These are phyloP conservation scores for Allygus modestus DNA, from an alignment of 2,888 invertebrate species.

Conservation along the genomic window DNA sequence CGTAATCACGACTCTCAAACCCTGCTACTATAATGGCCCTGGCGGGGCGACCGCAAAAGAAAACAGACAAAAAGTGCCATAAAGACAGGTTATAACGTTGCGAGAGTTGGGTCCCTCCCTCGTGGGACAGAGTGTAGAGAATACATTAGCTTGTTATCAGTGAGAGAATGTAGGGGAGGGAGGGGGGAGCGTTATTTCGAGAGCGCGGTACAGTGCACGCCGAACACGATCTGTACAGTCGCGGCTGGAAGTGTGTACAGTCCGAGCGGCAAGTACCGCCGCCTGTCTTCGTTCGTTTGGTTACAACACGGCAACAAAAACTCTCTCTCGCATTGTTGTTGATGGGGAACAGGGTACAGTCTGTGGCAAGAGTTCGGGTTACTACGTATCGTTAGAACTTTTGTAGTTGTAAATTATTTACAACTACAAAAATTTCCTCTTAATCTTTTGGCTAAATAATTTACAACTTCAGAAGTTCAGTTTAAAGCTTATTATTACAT, in stretches of 20 bases:
- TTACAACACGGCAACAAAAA: slow-evolving; percentile 19
- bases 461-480: too few relatives aligned
- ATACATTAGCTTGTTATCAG: slow-evolving; percentile 62
- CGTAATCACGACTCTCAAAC: not conserved
- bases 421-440: too few relatives aligned
- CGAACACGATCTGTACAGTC: slow-evolving; percentile 58
- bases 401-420: too few relatives aligned
- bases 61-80: slow-evolving; percentile 31
- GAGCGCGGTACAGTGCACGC: slow-evolving; percentile 39
- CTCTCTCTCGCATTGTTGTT: slow-evolving; percentile 29
- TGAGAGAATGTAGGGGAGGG: slow-evolving; percentile 48
- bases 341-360: not conserved
- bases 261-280: slow-evolving; percentile 27
- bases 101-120: not conserved
- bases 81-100: slow-evolving; percentile 38
- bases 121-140: slow-evolving; percentile 59
- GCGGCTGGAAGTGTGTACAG: slow-evolving; percentile 21
- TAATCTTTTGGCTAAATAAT: too few relatives aligned
- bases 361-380: slow-evolving; percentile 13
- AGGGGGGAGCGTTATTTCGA: slow-evolving; percentile 3
- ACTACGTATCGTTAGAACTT: too few relatives aligned
- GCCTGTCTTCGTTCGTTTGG: not conserved
- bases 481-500: too few relatives aligned
- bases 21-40: slow-evolving; percentile 14
- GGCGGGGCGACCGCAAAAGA: slow-evolving; percentile 16